phyloP scores from a whole-genome alignment of 2,888 invertebrate species.

The Acleris literana region DNA sequence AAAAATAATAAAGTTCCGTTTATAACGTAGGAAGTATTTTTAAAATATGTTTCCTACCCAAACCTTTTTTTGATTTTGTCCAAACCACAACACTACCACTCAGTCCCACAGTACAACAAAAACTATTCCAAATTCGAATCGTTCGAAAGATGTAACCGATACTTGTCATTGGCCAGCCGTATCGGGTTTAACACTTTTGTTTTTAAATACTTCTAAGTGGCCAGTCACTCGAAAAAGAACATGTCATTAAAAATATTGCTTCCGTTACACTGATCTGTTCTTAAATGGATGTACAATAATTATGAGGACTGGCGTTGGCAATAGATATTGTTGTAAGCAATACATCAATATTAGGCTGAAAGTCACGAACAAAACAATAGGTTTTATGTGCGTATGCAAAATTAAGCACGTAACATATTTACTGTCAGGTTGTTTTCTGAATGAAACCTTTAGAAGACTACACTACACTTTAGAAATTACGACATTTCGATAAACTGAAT shows the following conservation, averaged over 20 bases:
- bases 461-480: no score
- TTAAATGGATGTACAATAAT: no score
- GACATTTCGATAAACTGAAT: no score
- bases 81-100: conserved; percentile 3
- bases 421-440: no score
- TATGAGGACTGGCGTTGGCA: no score
- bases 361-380: no score
- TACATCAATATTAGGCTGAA: no score
- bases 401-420: no score
- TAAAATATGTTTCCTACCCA: conserved; percentile 32
- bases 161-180: conserved; percentile 21
- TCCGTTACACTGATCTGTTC: neutral
- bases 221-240: conserved; percentile 13
- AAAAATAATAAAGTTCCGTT: neutral
- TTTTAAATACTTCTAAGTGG: conserved; percentile 10
- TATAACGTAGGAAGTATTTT: conserved; percentile 26
- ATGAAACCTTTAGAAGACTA: no score
- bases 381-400: no score
- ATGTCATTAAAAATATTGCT: conserved; percentile 8
- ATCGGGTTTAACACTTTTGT: conserved; percentile 27
- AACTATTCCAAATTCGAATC: conserved; percentile 17
- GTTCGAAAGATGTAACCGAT: conserved; percentile 22
- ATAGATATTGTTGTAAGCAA: no score
- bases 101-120: conserved; percentile 4
- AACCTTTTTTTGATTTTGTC: neutral